A percentile compares a stretch with the other conserved stretches of the same genome.
Conservation (phyloP, 1,140 invertebrate species). For the Macrosteles quadrilineatus region DNA sequence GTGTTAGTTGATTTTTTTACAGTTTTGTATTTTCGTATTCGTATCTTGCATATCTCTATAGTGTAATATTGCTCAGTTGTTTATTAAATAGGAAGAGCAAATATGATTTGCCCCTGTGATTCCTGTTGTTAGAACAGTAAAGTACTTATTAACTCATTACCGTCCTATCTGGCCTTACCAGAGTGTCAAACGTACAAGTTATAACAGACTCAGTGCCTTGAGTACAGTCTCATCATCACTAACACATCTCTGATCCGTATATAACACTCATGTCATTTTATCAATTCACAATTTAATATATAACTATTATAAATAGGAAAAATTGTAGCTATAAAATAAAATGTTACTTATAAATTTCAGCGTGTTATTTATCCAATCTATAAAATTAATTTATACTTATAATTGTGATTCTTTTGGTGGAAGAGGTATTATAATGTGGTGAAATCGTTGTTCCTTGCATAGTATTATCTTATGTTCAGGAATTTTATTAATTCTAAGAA, state of each 20-base stretch:
- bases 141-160: slow-evolving; percentile 6
- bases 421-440: too few species aligned
- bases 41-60: slow-evolving; percentile 26
- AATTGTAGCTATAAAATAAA: slow-evolving; percentile 25
- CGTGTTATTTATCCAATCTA: too few species aligned
- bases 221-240: not conserved
- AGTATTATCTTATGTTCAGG: too few species aligned
- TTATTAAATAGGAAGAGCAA: slow-evolving; percentile 20
- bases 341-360: slow-evolving; percentile 17
- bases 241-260: not conserved
- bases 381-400: too few species aligned
- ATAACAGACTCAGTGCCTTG: slow-evolving; percentile 9
- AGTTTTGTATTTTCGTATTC: slow-evolving; percentile 25
- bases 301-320: slow-evolving; percentile 24
- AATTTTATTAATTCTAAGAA: too few species aligned
- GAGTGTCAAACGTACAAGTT: slow-evolving; percentile 19
- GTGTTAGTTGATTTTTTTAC: slow-evolving; percentile 13
- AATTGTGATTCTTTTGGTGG: too few species aligned
- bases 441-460: too few species aligned
- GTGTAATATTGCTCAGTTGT: slow-evolving; percentile 20
- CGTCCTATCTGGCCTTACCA: slow-evolving; percentile 24
- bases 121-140: not conserved
- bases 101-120: slow-evolving; percentile 20
- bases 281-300: slow-evolving; percentile 12
- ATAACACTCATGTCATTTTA: not conserved